Percentiles rank a stretch among this genome's conserved stretches.
Conservation (phyloP, 92 coral and sea anemone species). For the Blastomussa wellsi region DNA sequence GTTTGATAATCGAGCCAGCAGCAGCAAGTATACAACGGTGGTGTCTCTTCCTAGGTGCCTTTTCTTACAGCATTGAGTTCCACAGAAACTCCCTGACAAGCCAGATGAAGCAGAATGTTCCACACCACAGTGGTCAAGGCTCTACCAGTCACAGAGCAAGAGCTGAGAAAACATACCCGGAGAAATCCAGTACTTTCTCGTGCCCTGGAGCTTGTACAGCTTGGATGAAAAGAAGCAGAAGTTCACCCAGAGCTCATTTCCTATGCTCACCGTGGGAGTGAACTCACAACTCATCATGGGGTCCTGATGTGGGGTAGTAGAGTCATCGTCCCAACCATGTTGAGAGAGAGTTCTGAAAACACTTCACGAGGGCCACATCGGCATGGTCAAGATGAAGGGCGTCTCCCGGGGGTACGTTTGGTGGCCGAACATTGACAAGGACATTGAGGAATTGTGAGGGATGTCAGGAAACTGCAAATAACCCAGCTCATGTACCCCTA, state of each 20-base stretch:
- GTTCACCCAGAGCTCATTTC: conserved; percentile 17
- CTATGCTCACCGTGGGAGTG: conserved; percentile 25
- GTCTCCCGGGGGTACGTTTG: conserved; percentile 58
- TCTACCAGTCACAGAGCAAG: conserved; percentile 56
- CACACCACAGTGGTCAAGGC: conserved; percentile 37
- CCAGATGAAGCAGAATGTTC: conserved; percentile 21
- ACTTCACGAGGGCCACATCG: conserved; percentile 61
- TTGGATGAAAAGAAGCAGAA: conserved; percentile 41
- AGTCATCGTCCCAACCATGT: conserved; percentile 34
- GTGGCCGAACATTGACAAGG: conserved; percentile 66
- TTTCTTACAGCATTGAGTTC: conserved; percentile 18
- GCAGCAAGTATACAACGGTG: too few relatives aligned
- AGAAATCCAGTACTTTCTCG: conserved; percentile 56
- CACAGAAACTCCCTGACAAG: neutral
- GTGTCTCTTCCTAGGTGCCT: too few relatives aligned
- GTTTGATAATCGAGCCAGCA: conserved; percentile 62
- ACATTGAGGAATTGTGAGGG: too few relatives aligned
- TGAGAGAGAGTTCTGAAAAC: conserved; percentile 43
- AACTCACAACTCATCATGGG: conserved; percentile 26
- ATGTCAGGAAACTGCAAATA: too few relatives aligned
- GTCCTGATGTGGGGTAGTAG: conserved; percentile 45
- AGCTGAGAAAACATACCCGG: conserved; percentile 38
- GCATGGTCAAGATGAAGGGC: conserved; percentile 66
- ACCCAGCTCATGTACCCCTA: too few relatives aligned
- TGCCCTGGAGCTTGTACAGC: conserved; percentile 20